Evolutionary conservation across 2,888 invertebrate genomes (phyloP).

Genomic region (Heliconius charithonia): DNA sequence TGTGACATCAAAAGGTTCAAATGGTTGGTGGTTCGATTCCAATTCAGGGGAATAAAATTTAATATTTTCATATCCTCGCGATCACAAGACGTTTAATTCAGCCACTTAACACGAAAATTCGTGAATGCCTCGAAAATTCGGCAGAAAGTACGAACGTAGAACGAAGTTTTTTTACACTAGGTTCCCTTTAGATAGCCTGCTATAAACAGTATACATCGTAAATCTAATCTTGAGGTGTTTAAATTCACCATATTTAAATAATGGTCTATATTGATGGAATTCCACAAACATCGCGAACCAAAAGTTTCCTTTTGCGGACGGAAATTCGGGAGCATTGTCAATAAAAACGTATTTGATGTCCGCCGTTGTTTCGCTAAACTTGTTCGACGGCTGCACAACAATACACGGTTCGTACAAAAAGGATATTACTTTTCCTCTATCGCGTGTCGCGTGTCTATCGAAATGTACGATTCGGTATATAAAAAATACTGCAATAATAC

Average conservation of each 20-base stretch:
- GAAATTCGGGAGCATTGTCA: too few species aligned
- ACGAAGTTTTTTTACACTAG: not conserved
- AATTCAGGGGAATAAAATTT: too few species aligned
- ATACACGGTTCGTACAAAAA: not conserved
- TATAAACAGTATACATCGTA: not conserved
- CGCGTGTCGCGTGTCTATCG: not conserved
- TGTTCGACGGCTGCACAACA: not conserved
- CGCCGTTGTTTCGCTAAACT: not conserved
- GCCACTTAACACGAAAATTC: too few species aligned
- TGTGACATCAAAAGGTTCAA: too few species aligned
- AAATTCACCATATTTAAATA: not conserved
- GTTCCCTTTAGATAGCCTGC: not conserved
- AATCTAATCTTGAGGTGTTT: too few species aligned
- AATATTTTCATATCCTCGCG: too few species aligned
- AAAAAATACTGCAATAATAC: not conserved
- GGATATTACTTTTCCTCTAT: not conserved
- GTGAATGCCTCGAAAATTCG: too few species aligned
- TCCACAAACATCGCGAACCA: not conserved
- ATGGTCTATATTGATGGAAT: not conserved
- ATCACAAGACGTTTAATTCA: too few species aligned
- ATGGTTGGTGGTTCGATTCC: too few species aligned
- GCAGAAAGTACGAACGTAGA: not conserved
- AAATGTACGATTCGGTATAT: not conserved
- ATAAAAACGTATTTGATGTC: not conserved
- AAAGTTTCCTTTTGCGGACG: too few species aligned